These are phyloP conservation scores for Eilema caniola DNA, from an alignment of 2,888 invertebrate species.

Conservation along the genomic window DNA sequence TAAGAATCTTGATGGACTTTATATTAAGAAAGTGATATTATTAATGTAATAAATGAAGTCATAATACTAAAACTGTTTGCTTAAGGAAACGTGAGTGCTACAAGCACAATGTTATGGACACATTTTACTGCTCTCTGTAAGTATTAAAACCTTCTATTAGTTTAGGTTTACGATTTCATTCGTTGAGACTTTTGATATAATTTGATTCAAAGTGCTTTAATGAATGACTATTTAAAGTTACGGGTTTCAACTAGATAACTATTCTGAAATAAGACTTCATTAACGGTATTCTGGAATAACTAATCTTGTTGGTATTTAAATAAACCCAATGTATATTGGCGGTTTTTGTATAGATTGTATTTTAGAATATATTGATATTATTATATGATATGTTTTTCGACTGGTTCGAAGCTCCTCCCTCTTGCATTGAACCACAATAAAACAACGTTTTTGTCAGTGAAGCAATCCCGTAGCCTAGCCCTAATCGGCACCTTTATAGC, in stretches of 20 bases:
- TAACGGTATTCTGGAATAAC: neutral
- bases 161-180: slow-evolving; percentile 46
- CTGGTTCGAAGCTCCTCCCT: too few species aligned
- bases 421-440: too few species aligned
- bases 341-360: neutral
- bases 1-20: slow-evolving; percentile 47
- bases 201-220: slow-evolving; percentile 35
- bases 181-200: slow-evolving; percentile 29
- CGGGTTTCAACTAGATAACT: slow-evolving; percentile 8
- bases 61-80: slow-evolving; percentile 51
- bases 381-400: too few species aligned
- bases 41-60: slow-evolving; percentile 49
- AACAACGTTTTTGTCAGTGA: too few species aligned
- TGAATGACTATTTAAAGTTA: slow-evolving; percentile 18
- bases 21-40: slow-evolving; percentile 50
- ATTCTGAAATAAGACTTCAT: slow-evolving; percentile 5
- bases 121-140: slow-evolving; percentile 46
- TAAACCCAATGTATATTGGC: neutral
- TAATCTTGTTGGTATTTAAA: neutral
- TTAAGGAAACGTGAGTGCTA: slow-evolving; percentile 43
- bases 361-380: too few species aligned
- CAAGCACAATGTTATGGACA: slow-evolving; percentile 37
- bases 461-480: too few species aligned
- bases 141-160: slow-evolving; percentile 43
- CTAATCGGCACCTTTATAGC: too few species aligned